Evolutionary conservation across 2,113 vertebrate genomes (phyloP).

Genomic region (Gymnarchus niloticus): DNA sequence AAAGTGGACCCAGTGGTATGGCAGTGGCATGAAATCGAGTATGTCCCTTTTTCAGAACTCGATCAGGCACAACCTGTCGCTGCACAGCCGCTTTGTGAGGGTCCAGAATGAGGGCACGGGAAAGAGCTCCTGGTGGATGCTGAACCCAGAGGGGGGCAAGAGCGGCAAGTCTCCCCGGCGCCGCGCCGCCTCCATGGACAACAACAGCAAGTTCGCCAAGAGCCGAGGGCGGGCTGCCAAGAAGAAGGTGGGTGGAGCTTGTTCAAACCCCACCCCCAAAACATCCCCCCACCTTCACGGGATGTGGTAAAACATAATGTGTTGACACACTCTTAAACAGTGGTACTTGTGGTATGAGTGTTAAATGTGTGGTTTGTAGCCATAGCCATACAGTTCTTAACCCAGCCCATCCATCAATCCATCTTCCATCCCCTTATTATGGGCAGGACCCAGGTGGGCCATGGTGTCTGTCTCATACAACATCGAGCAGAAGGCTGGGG

Average conservation of each 20-base stretch:
- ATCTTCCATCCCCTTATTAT: too few relatives aligned
- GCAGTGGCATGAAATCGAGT: too few relatives aligned
- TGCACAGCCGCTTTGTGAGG: constrained; percentile 93
- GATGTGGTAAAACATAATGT: neutral
- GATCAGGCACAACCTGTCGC: constrained; percentile 92
- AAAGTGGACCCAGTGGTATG: neutral
- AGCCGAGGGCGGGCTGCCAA: constrained; percentile 93
- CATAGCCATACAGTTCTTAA: neutral
- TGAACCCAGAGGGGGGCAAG: constrained; percentile 95
- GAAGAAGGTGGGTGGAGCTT: constrained; percentile 72
- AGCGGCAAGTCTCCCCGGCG: constrained; percentile 92
- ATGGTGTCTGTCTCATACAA: too few relatives aligned
- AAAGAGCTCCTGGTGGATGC: constrained; percentile 99
- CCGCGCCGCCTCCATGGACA: constrained; percentile 93
- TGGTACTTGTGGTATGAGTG: neutral
- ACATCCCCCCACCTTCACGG: neutral
- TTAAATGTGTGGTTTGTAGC: neutral
- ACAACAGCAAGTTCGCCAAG: constrained; percentile 96
- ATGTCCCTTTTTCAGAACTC: constrained; percentile 75
- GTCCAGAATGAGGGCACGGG: constrained; percentile 98
- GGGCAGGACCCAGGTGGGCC: too few relatives aligned
- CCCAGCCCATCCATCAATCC: neutral
- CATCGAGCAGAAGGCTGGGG: too few relatives aligned
- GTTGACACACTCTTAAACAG: neutral
- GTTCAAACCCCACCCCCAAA: neutral